Evolutionary conservation across 2,888 invertebrate species (phyloP).

Genomic region (Odontocerum albicorne): DNA sequence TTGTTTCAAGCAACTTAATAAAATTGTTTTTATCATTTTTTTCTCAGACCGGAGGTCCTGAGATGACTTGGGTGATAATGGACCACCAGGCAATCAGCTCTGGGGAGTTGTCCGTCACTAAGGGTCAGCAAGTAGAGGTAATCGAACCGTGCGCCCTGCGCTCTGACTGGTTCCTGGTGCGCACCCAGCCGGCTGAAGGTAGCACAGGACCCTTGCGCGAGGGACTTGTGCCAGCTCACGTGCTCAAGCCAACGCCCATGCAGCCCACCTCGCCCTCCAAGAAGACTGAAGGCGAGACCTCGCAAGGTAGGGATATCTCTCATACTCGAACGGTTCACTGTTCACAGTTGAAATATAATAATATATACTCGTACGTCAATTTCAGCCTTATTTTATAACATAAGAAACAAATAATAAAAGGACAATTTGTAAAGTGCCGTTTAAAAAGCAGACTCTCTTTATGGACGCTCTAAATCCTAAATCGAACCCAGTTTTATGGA

Average conservation of each 20-base stretch:
- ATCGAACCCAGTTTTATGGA: too few relatives aligned
- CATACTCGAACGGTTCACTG: too few relatives aligned
- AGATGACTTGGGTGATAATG: slow-evolving; percentile 90
- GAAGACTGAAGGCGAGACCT: slow-evolving; percentile 3
- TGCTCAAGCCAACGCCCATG: slow-evolving; percentile 63
- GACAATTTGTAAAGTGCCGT: too few relatives aligned
- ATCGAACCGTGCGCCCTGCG: slow-evolving; percentile 73
- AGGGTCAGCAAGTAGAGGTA: slow-evolving; percentile 94
- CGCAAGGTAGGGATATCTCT: slow-evolving; percentile 11
- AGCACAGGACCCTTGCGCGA: slow-evolving; percentile 65
- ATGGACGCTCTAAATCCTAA: too few relatives aligned
- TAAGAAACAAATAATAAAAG: too few relatives aligned
- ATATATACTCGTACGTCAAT: too few relatives aligned
- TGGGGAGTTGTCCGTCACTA: slow-evolving; percentile 80
- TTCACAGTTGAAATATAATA: too few relatives aligned
- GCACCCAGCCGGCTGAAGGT: slow-evolving; percentile 60
- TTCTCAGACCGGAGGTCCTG: slow-evolving; percentile 73
- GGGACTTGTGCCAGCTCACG: slow-evolving; percentile 78
- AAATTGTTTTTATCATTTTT: too few relatives aligned
- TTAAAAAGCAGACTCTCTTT: too few relatives aligned
- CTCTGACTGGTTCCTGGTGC: slow-evolving; percentile 72
- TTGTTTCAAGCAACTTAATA: too few relatives aligned
- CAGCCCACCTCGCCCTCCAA: slow-evolving; percentile 20
- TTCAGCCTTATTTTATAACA: too few relatives aligned
- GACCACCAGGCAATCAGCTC: slow-evolving; percentile 79